Evolutionary conservation across 1,140 invertebrate species (phyloP).

Genomic region (Anthonomus grandis): DNA sequence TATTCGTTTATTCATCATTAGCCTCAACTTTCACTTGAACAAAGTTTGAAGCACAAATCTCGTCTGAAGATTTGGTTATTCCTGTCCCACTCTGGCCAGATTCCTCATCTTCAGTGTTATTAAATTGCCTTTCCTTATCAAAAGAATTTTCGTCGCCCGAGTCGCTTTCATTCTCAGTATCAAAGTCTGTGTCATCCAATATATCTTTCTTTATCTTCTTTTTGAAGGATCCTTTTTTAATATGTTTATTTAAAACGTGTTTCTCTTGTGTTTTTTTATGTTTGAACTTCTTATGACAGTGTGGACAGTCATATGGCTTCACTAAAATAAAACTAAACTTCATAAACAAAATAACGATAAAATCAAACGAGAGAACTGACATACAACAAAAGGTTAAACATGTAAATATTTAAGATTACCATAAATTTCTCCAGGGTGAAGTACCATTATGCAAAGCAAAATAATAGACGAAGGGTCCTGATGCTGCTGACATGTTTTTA

Average conservation of each 20-base stretch:
- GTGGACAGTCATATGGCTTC: constrained; percentile 32
- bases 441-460: too few species aligned
- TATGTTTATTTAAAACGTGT: constrained; percentile 23
- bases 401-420: too few species aligned
- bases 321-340: too few species aligned
- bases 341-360: background rate
- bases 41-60: background rate
- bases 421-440: too few species aligned
- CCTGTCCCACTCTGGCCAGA: background rate
- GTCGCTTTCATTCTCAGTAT: background rate
- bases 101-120: constrained; percentile 9
- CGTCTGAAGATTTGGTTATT: background rate
- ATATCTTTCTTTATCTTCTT: too few species aligned
- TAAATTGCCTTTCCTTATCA: too few species aligned
- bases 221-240: background rate
- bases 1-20: background rate
- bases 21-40: constrained; percentile 1
- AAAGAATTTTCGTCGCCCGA: constrained; percentile 13
- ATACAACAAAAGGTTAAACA: background rate
- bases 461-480: too few species aligned
- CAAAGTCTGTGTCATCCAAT: background rate
- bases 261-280: constrained; percentile 39
- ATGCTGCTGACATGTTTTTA: too few species aligned
- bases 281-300: constrained; percentile 38
- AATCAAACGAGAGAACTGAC: constrained; percentile 9